These are phyloP conservation scores for Bombus affinis DNA, from an alignment of 1,140 invertebrate species.

Conservation along the genomic window DNA sequence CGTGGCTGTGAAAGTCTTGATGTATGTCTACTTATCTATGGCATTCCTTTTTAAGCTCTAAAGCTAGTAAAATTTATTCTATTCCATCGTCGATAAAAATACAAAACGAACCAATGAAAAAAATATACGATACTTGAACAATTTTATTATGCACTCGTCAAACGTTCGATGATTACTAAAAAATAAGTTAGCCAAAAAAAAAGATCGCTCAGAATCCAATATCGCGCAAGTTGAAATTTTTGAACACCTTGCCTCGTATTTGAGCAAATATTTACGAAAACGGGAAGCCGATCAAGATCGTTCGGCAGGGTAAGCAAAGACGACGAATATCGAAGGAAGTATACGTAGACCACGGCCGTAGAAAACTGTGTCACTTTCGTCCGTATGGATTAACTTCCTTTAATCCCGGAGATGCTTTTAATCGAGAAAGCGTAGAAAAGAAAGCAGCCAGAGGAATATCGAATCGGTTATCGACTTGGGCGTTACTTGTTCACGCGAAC, in stretches of 20 bases:
- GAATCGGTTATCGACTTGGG: not conserved
- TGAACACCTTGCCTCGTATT: not conserved
- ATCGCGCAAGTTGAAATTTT: not conserved
- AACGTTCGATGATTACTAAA: not conserved
- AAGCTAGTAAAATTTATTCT: not conserved
- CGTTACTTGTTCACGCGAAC: conserved; percentile 9
- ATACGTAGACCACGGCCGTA: not conserved
- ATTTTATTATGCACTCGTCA: not conserved
- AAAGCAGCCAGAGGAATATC: conserved; percentile 4
- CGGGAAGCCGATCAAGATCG: not conserved
- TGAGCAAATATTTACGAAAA: not conserved
- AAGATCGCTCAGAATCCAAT: not conserved
- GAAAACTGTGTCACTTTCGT: conserved; percentile 3
- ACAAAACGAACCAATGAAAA: not conserved
- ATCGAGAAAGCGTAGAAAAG: conserved; percentile 12
- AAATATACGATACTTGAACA: not conserved
- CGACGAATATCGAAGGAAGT: not conserved
- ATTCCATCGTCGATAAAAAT: not conserved
- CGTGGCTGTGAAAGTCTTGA: not conserved
- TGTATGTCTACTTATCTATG: not conserved
- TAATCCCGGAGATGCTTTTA: conserved; percentile 7
- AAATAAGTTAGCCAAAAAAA: not conserved
- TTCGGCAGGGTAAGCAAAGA: not conserved
- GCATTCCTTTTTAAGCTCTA: not conserved
- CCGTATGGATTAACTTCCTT: conserved; percentile 15